Base-by-base conservation (phyloP, 2,888 invertebrate species). In the Oxycera nigricornis region DNA sequence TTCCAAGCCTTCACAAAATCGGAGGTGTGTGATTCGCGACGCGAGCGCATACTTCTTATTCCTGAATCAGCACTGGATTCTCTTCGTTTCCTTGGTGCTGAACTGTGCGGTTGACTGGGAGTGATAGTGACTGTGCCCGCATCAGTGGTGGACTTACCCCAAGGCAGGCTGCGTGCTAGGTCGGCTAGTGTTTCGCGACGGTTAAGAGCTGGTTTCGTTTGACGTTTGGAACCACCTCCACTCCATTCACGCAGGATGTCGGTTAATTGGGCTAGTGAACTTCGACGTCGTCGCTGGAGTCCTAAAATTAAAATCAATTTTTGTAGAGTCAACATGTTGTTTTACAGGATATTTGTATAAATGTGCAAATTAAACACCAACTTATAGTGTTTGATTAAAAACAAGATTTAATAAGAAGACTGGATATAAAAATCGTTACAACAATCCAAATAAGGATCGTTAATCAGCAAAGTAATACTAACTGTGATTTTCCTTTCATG, bases 241-340 rank as follows among this genome's bases (percentile, higher is more conserved):
- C 95, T 91, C 95, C 94, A 95, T 87, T 95, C 95, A 73, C 94
- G 89, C 61, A 96, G 85, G 74, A 96, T 92, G 84, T 96, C 96
- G 75, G 95, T 95, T 76, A 95, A 88, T 84, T 95, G 95, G 17
- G 96, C 95, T 76, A 96, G 86, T 1, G 95, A 95, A 77, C 94
- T 94, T 73, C 95, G 91, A 20, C 95, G 90, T 2, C 94, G 90
- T 6, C 93, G 89, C 72, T 91, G 89, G 74, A 88, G 87, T 73
- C 90, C 90, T 86, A 81, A 76, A 46, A 35, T 35, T 35, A 35
- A 35, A 46, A 14, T 7, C n/a, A 46, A n/a, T 46, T 46, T 46
- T 46, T 46, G 11, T 46, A n/a, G 35, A 35, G n/a, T n/a, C n/a
- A n/a, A n/a, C n/a, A n/a, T n/a, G n/a, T 35, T 35, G 35, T 35